Evolutionary conservation across 2,113 vertebrate species (phyloP).

Genomic region (Morone chrysops): DNA sequence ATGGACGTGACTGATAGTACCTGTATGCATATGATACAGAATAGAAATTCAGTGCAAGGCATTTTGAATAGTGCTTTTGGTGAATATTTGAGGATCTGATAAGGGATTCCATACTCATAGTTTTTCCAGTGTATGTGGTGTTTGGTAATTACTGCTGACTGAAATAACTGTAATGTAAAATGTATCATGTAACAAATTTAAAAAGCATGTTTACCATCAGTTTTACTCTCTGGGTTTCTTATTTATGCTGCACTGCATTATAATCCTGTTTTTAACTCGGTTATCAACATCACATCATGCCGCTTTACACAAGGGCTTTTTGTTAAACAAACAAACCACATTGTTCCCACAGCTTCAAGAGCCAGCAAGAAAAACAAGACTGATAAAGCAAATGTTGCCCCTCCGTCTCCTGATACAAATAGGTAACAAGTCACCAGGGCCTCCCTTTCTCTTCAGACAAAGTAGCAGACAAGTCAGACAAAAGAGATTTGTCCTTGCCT

Average conservation of each 20-base stretch:
- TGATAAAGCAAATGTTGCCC: conserved; percentile 26
- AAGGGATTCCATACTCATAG: background rate
- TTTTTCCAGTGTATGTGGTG: background rate
- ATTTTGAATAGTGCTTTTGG: background rate
- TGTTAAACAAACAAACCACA: conserved; percentile 29
- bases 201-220: background rate
- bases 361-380: conserved; percentile 21
- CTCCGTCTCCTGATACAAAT: conserved; percentile 7
- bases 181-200: background rate
- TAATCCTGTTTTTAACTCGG: conserved; percentile 14
- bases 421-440: background rate
- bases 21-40: background rate
- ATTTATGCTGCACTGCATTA: background rate
- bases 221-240: conserved; percentile 1
- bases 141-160: conserved; percentile 2
- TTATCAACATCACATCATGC: conserved; percentile 30
- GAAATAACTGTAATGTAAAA: conserved; percentile 10
- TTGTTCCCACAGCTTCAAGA: conserved; percentile 36
- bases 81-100: background rate
- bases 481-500: background rate
- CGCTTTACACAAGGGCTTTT: conserved; percentile 32
- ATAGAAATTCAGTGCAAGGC: background rate
- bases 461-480: background rate
- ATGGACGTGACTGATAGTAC: background rate
- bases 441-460: conserved; percentile 3